Base-by-base conservation (phyloP, 92 coral and sea anemone species). In the Palythoa grandiflora region DNA sequence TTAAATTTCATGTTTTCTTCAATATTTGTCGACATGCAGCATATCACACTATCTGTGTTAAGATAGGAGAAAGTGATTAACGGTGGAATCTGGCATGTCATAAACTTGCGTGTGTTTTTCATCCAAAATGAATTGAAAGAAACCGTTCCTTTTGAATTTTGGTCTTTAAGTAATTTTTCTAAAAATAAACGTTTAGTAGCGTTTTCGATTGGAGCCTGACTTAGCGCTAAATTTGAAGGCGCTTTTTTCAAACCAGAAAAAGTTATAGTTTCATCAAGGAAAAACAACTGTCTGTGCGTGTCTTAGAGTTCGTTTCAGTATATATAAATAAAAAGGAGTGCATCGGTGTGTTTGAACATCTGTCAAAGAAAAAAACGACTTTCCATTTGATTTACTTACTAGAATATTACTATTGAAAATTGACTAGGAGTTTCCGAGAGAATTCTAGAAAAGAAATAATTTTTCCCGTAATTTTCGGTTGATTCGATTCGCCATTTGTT, bases 341-440 rank as follows among this genome's bases (percentile, higher is more conserved):
- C 28, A 28, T 28, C 28, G 28, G 28, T 78, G 66, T 78, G n/a
- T 78, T 78, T 78, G 83, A 78, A 78, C 83, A 78, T 78, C 83
- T 78, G 83, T 53, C 15, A 44, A 10, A 20, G 21, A 77, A 51
- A 61, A 52, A 75, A 59, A 59, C 17, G 65, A 14, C 13, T 59
- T 59, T 17, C 65, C 19, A 59, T 17, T 10, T 59, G 14, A 14
- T 59, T 59, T 59, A 11, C 65, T 59, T 59, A 11, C 65, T 2
- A 59, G 65, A 59, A 59, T 59, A 11, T 59, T 59, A 44, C 7
- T 1, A 44, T 44, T 44, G 5, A 44, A 44, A 44, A 44, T 44
- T 44, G 7, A 44, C 6, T 44, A 44, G 50, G 50, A 40, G 7
- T 44, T 44, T 44, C 50, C 7, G 50, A 44, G 28, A 28, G 28